Conservation (phyloP, 2,888 invertebrate genomes). For the Dexiosoma caninum region DNA sequence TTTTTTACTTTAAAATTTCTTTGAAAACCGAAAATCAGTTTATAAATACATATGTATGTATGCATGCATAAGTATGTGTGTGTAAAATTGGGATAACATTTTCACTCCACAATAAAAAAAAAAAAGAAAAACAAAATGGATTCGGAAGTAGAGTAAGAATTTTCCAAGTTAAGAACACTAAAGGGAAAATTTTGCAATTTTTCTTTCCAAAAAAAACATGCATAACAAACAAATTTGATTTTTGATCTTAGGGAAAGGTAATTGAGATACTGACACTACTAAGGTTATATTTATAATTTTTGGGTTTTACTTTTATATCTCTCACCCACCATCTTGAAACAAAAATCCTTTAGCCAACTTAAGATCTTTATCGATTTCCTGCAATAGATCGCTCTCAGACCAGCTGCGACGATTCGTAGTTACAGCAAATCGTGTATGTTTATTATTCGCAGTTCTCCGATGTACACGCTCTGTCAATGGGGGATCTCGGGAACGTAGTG, state of each 20-base stretch:
- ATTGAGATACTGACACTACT: constrained; percentile 7
- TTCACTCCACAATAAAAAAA: no score
- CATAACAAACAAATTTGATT: not conserved
- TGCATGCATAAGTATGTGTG: no score
- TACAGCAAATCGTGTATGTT: constrained; percentile 75
- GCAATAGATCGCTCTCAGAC: constrained; percentile 80
- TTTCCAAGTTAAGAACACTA: not conserved
- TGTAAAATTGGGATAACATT: not conserved
- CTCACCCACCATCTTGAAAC: constrained; percentile 77
- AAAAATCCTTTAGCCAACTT: constrained; percentile 82
- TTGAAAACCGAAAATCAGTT: no score
- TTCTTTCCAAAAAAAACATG: constrained; percentile 4
- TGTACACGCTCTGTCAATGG: constrained; percentile 25
- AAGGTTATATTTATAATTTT: not conserved
- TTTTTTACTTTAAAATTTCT: no score
- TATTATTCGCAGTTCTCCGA: constrained; percentile 66
- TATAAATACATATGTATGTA: no score
- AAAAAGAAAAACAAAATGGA: not conserved
- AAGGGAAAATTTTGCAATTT: not conserved
- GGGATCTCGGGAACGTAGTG: constrained; percentile 11
- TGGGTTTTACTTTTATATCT: not conserved
- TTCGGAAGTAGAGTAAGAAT: not conserved
- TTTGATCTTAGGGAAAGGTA: not conserved
- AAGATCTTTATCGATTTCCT: constrained; percentile 82
- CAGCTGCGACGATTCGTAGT: constrained; percentile 76